Conservation (phyloP, 2,888 invertebrate species). For the Agapetus fuscipes region DNA sequence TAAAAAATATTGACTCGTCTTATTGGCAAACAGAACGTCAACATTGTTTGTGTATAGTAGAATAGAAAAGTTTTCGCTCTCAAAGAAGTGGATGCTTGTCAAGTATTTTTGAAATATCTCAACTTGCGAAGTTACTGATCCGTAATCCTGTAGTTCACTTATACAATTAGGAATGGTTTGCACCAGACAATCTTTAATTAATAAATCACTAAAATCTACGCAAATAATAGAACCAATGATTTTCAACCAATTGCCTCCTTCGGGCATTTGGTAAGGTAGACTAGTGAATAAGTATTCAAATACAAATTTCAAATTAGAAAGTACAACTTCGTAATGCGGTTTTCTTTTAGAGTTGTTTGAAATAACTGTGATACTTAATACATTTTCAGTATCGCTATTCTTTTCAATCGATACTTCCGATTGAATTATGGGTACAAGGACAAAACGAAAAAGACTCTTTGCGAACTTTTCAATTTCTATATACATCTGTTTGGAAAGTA, state of each 20-base stretch:
- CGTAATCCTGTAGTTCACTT: slow-evolving; percentile 58
- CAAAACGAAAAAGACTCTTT: slow-evolving; percentile 47
- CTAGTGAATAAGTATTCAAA: slow-evolving; percentile 49
- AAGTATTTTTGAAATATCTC: slow-evolving; percentile 56
- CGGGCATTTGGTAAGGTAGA: slow-evolving; percentile 40
- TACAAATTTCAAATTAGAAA: slow-evolving; percentile 45
- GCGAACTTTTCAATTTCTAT: slow-evolving; percentile 48
- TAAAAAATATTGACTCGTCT: slow-evolving; percentile 62
- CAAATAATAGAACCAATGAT: slow-evolving; percentile 48
- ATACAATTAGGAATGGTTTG: slow-evolving; percentile 68
- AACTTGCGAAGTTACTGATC: slow-evolving; percentile 52
- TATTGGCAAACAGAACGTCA: slow-evolving; percentile 65
- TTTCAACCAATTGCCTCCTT: slow-evolving; percentile 39
- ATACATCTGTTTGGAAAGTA: slow-evolving; percentile 33
- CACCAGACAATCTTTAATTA: slow-evolving; percentile 65
- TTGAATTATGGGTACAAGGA: too few species aligned
- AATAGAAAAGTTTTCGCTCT: slow-evolving; percentile 46
- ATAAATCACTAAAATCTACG: slow-evolving; percentile 49
- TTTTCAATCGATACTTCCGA: too few species aligned
- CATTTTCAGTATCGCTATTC: slow-evolving; percentile 30
- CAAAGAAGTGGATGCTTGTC: slow-evolving; percentile 48
- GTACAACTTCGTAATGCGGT: slow-evolving; percentile 44
- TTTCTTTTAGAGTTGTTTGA: slow-evolving; percentile 35
- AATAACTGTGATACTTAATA: slow-evolving; percentile 34
- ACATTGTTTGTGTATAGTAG: slow-evolving; percentile 63